Percentiles rank a stretch among this genome's conserved stretches.
Conservation (phyloP, 2,888 invertebrate species). For the Abrostola tripartita region DNA sequence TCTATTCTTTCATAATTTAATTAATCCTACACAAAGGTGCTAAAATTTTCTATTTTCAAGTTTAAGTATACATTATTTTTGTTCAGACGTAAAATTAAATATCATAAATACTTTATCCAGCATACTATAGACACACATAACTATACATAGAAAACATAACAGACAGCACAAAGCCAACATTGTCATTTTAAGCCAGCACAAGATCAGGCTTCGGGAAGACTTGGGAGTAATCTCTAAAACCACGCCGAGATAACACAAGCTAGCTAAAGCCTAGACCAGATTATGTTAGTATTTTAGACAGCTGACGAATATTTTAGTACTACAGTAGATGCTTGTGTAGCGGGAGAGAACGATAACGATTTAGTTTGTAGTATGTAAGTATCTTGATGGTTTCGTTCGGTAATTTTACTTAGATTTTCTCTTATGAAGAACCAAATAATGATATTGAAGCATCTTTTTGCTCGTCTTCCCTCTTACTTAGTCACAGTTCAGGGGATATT, state of each 20-base stretch:
- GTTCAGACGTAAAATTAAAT: no score
- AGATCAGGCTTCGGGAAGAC: constrained; percentile 44
- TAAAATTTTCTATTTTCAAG: no score
- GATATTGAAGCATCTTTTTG: no score
- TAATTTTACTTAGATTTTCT: no score
- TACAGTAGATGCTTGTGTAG: constrained; percentile 20
- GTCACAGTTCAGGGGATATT: no score
- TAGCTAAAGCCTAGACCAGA: constrained; percentile 47
- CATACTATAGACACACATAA: not conserved
- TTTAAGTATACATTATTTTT: no score
- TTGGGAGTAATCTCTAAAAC: constrained; percentile 49
- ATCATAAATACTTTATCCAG: not conserved
- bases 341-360: constrained; percentile 20
- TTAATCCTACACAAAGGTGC: no score
- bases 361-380: no score
- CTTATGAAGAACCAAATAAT: no score
- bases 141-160: constrained; percentile 15
- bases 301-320: constrained; percentile 50
- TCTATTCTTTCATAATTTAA: no score
- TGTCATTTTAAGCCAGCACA: constrained; percentile 52
- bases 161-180: constrained; percentile 30
- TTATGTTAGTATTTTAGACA: constrained; percentile 52
- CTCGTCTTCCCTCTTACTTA: no score
- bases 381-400: no score
- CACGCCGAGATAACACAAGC: constrained; percentile 52